Base-by-base conservation (phyloP, 2,888 invertebrate genomes). In the Trilocha varians region DNA sequence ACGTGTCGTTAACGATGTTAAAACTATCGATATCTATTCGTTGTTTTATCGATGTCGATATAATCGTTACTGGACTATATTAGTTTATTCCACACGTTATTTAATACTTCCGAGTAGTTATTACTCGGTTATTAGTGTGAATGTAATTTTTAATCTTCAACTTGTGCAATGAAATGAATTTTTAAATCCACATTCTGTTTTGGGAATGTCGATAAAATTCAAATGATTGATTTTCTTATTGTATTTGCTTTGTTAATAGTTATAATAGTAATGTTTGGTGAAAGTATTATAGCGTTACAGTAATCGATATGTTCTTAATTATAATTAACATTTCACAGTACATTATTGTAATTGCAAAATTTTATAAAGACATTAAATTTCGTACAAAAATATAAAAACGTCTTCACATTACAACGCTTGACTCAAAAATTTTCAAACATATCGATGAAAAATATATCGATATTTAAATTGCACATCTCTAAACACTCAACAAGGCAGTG, bases 31-130 rank as follows among this genome's bases (percentile, higher is more conserved):
- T 39, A 50, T 45, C 46, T 36, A 33, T 44, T 9, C 34, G 46
- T 50, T 51, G 49, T 50, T 46, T 40, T 44, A 11, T 25, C 3
- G 25, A 46, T 47, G 50, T 54, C 46, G 56, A 50, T 43, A 52
- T 59, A 63, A 49, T 43, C 62, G 66, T 69, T 69, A 71, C 67
- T n/a, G 11, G 11, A 25, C 25, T 25, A 25, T 6, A 3, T 25
- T 25, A 4, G 25, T 2, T 9, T 25, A 55, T 61, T 69, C 69
- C 70, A 75, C 68, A 62, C 55, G 47, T n/a, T 45, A 58, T 56
- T 65, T 83, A 84, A 84, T 83, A 83, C 83, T 84, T 80, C 74
- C 78, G 65, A 65, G 63, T 65, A 70, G 65, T 51, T 42, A 25
- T 43, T 49, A 35, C 35, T 50, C 55, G 25, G 25, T 25, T 6